Base-by-base conservation (phyloP, 2,113 vertebrate genomes). In the Nycticorax nycticorax region DNA sequence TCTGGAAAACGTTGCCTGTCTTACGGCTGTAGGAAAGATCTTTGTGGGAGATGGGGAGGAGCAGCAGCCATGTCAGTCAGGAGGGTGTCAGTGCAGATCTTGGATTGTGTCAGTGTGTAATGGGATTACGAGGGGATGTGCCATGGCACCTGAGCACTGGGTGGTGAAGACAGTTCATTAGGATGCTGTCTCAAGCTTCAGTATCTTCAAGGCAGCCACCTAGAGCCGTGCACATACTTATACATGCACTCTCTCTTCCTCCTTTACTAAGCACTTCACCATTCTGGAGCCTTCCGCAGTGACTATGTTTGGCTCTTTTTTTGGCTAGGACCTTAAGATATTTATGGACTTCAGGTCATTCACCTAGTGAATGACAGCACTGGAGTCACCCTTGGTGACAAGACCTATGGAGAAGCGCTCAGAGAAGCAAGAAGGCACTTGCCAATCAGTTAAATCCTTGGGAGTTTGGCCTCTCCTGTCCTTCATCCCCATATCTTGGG, bases 401-500 rank as follows among this genome's bases (percentile, higher is more conserved):
- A 43, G 18, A 69, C 37, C 33, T 74, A 2, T 17, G 5, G 52
- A 55, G 39, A 63, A 73, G 22, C 43, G 32, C 8, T 88, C 21
- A 22, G 63, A 47, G 73, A 78, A 69, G 43, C 41, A 62, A 37
- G 43, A 24, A 21, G 17, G 27, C 35, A 8, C 18, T 88, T 90
- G 33, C 12, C 45, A 68, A 0, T 85, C 55, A 64, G 0, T 87
- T 2, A 87, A 89, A 56, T 81, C 45, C 14, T 64, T 69, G 59
- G 28, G 50, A 59, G 4, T 80, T 72, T 76, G 50, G 10, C 24
- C 21, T 78, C 18, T 78, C 13, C 8, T 56, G 43, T 63, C n/a
- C 45, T 60, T 85, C 30, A 62, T 37, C 12, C 9, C 10, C 15
- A 8, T 0, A 1, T 57, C 1, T 45, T 57, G 60, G 30, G 63